A percentile compares a stretch with the other conserved stretches of the same genome.
These are phyloP conservation scores for Troides oblongomaculatus DNA, from an alignment of 2,888 invertebrate species.

Conservation along the genomic window DNA sequence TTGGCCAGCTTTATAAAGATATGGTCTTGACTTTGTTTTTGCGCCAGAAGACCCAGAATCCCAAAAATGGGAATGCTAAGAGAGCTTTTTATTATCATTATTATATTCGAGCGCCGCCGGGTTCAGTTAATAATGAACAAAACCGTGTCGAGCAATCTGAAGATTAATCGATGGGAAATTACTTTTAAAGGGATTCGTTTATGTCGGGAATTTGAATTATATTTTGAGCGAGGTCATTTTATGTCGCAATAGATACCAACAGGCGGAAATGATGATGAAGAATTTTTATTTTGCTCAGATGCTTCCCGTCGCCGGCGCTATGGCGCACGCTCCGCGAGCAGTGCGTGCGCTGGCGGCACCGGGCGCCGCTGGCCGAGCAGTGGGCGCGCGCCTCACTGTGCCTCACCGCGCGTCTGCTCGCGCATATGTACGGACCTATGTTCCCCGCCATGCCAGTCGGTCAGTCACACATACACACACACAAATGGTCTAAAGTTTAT, in stretches of 20 bases:
- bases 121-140: too few species aligned
- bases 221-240: too few species aligned
- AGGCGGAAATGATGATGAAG: neutral
- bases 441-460: conserved; percentile 91
- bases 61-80: too few species aligned
- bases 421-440: conserved; percentile 92
- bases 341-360: conserved; percentile 96
- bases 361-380: conserved; percentile 94
- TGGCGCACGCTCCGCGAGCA: conserved; percentile 97
- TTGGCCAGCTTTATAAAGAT: too few species aligned
- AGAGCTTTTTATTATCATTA: too few species aligned
- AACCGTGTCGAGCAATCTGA: too few species aligned
- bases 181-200: too few species aligned
- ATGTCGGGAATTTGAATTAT: too few species aligned
- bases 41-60: too few species aligned
- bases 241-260: neutral
- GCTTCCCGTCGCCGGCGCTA: conserved; percentile 96
- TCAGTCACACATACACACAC: conserved; percentile 54
- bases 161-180: too few species aligned
- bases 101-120: too few species aligned
- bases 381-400: conserved; percentile 97
- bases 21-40: too few species aligned
- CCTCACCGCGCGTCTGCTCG: conserved; percentile 89
- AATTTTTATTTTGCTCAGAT: conserved; percentile 54
- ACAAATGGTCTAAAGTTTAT: neutral